These are phyloP conservation scores for Caranx ignobilis DNA, from an alignment of 2,113 vertebrate species.

Conservation along the genomic window DNA sequence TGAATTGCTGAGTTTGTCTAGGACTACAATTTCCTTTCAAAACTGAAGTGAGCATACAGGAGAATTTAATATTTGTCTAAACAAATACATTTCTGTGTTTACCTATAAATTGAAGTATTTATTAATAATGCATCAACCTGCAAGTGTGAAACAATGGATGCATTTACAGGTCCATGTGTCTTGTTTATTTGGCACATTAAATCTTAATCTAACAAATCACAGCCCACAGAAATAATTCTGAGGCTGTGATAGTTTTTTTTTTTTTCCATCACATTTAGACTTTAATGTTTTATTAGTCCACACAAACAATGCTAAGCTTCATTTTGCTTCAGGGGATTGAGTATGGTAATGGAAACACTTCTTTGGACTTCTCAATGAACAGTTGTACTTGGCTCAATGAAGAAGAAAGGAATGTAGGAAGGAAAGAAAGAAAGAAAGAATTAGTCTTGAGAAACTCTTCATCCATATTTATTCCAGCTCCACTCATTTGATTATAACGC, in stretches of 20 bases:
- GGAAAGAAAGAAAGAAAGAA: constrained; percentile 4
- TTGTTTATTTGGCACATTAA: constrained; percentile 54
- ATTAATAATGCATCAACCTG: constrained; percentile 11
- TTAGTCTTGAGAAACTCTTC: constrained; percentile 33
- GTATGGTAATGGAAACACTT: constrained; percentile 66
- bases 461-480: constrained; percentile 75
- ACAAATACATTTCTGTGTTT: constrained; percentile 17
- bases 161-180: not conserved
- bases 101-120: constrained; percentile 10
- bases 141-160: not conserved
- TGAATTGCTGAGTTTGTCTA: constrained; percentile 41
- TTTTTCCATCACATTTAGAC: constrained; percentile 70
- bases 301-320: constrained; percentile 70
- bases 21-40: constrained; percentile 30
- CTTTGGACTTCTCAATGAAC: too few relatives aligned
- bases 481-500: constrained; percentile 60
- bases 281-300: constrained; percentile 67
- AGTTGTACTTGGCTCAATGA: constrained; percentile 68
- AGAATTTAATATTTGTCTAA: constrained; percentile 26
- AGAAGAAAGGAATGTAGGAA: constrained; percentile 47
- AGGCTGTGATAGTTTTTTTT: constrained; percentile 61
- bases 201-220: constrained; percentile 62
- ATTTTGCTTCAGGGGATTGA: constrained; percentile 73
- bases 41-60: constrained; percentile 9
- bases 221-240: constrained; percentile 55